These are phyloP conservation scores for Ascaphus truei DNA, from an alignment of 2,113 vertebrate genomes.

Conservation along the genomic window DNA sequence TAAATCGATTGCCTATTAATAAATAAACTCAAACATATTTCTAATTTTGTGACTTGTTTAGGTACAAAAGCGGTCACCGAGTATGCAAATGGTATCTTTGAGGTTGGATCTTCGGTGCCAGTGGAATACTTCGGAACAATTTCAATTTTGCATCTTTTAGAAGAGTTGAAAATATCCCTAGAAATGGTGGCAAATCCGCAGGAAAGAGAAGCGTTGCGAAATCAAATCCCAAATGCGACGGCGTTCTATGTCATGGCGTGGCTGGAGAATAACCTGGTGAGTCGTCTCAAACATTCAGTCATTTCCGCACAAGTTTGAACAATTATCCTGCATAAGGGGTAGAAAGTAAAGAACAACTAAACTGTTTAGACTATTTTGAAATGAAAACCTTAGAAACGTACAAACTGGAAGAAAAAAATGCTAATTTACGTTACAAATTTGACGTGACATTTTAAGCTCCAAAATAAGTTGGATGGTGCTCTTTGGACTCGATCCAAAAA, in stretches of 20 bases:
- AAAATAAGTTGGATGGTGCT: too few species aligned
- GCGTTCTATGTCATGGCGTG: conserved; percentile 67
- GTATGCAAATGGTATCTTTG: conserved; percentile 54
- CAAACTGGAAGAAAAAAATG: too few species aligned
- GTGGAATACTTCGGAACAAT: conserved; percentile 57
- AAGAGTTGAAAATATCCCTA: conserved; percentile 72
- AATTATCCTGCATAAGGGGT: too few species aligned
- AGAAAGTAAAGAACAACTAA: too few species aligned
- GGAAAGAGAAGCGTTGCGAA: conserved; percentile 63
- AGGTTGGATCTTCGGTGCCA: conserved; percentile 53
- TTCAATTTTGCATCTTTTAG: conserved; percentile 72
- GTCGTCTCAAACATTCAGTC: too few species aligned
- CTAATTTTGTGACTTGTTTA: conserved; percentile 33
- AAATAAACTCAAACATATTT: background rate
- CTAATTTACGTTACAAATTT: too few species aligned
- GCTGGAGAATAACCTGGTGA: conserved; percentile 73
- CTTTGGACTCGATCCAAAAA: too few species aligned
- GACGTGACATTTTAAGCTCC: too few species aligned
- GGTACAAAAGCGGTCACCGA: conserved; percentile 76
- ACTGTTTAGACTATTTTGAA: conserved; percentile 9
- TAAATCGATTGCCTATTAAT: background rate
- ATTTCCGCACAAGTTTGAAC: too few species aligned
- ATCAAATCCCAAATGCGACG: conserved; percentile 68
- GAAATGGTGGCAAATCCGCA: conserved; percentile 67
- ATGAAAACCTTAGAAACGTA: too few species aligned